phyloP scores from a whole-genome alignment of 2,113 vertebrate genomes.

The Aphyosemion australe region DNA sequence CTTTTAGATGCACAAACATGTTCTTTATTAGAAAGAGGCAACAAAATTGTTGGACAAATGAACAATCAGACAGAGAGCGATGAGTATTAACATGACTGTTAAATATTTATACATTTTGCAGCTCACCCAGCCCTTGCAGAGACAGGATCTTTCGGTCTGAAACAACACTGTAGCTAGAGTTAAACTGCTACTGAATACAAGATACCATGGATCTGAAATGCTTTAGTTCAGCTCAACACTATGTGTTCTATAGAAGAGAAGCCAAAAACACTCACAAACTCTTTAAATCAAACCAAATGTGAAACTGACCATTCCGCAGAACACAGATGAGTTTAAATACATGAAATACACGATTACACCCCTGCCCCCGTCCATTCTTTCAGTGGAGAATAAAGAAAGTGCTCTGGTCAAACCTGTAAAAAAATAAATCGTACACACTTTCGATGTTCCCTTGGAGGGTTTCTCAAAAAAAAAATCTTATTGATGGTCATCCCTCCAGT shows the following conservation, averaged over 20 bases:
- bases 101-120: slow-evolving; percentile 63
- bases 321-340: slow-evolving; percentile 77
- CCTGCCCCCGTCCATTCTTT: slow-evolving; percentile 53
- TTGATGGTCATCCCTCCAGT: slow-evolving; percentile 68
- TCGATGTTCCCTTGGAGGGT: slow-evolving; percentile 45
- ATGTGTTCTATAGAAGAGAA: slow-evolving; percentile 79
- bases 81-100: slow-evolving; percentile 28
- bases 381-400: slow-evolving; percentile 78
- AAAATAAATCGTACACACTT: slow-evolving; percentile 82
- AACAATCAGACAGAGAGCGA: slow-evolving; percentile 34
- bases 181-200: slow-evolving; percentile 73
- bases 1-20: slow-evolving; percentile 26
- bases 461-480: slow-evolving; percentile 58
- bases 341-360: slow-evolving; percentile 57
- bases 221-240: slow-evolving; percentile 75
- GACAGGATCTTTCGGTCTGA: slow-evolving; percentile 34
- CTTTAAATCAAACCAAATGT: slow-evolving; percentile 66
- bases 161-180: slow-evolving; percentile 63
- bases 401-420: slow-evolving; percentile 82
- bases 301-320: slow-evolving; percentile 69
- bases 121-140: slow-evolving; percentile 46
- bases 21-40: slow-evolving; percentile 32
- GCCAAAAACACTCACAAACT: slow-evolving; percentile 73
- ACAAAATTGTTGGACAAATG: slow-evolving; percentile 33
- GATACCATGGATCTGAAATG: slow-evolving; percentile 75